These are phyloP conservation scores for Platalea minor DNA, from an alignment of 2,797 vertebrate genomes.

Conservation along the genomic window DNA sequence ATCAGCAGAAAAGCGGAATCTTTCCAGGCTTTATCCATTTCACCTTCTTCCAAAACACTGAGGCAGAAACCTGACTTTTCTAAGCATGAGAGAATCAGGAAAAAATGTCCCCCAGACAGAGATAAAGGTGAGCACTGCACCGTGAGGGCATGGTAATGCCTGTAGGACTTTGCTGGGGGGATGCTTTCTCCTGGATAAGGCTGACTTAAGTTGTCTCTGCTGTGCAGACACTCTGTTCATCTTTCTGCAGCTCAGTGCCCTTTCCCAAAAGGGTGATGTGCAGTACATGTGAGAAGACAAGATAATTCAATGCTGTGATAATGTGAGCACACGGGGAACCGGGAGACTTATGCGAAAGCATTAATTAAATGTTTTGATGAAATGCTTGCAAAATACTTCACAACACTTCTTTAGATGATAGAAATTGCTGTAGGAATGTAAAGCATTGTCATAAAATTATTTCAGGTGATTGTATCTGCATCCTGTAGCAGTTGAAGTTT, in stretches of 20 bases:
- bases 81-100: fast-evolving
- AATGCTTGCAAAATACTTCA: neutral
- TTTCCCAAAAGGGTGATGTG: neutral
- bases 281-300: neutral
- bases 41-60: neutral
- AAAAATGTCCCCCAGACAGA: neutral
- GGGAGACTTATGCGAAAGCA: constrained; percentile 1
- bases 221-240: neutral
- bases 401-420: neutral
- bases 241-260: neutral
- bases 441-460: neutral
- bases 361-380: constrained; percentile 26
- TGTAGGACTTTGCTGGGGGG: neutral
- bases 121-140: neutral
- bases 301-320: neutral
- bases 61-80: neutral
- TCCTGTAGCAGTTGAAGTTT: neutral
- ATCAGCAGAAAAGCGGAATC: neutral
- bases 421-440: neutral
- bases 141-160: neutral
- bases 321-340: neutral
- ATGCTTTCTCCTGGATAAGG: neutral
- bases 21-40: neutral
- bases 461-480: constrained; percentile 11
- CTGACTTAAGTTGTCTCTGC: neutral